Percentiles rank a stretch among this genome's conserved stretches.
phyloP scores from a whole-genome alignment of 2,888 invertebrate species.

The Xanthia togata region DNA sequence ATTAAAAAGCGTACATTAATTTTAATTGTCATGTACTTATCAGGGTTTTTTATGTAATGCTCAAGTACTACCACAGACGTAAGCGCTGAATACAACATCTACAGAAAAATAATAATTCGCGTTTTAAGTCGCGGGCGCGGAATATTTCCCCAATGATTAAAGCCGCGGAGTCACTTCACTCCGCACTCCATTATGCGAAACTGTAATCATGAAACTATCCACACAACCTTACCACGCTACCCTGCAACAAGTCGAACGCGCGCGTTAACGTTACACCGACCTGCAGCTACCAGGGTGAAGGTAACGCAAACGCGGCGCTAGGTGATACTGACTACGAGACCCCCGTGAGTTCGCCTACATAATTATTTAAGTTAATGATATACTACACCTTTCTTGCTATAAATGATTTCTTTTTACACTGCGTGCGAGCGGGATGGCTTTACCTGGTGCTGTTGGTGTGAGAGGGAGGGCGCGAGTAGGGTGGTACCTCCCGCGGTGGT shows the following conservation, averaged over 20 bases:
- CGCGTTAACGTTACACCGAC: slow-evolving; percentile 67
- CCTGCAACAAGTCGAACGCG: slow-evolving; percentile 55
- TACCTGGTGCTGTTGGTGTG: slow-evolving; percentile 38
- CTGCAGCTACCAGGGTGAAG: slow-evolving; percentile 2
- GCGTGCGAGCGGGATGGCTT: slow-evolving; percentile 70
- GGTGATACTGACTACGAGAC: slow-evolving; percentile 58
- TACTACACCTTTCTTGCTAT: slow-evolving; percentile 85
- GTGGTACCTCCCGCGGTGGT: slow-evolving; percentile 76
- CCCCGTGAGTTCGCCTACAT: slow-evolving; percentile 77
- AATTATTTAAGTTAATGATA: slow-evolving; percentile 90
- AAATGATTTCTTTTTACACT: slow-evolving; percentile 84
- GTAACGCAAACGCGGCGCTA: slow-evolving; percentile 69
- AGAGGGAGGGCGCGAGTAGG: slow-evolving; percentile 69
- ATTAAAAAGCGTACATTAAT: slow-evolving; percentile 54
- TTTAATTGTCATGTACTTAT: slow-evolving; percentile 64
- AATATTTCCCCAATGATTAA: slow-evolving; percentile 89
- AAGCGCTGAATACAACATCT: slow-evolving; percentile 44
- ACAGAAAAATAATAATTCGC: slow-evolving; percentile 70
- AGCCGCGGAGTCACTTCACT: slow-evolving; percentile 77
- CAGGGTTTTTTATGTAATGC: slow-evolving; percentile 65
- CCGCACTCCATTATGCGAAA: slow-evolving; percentile 85
- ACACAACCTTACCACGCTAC: slow-evolving; percentile 58
- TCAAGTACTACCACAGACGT: slow-evolving; percentile 47
- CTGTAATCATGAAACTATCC: slow-evolving; percentile 87
- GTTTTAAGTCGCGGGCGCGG: slow-evolving; percentile 70